A percentile compares a stretch with the other conserved stretches of the same genome.
Conservation (phyloP, 1,140 invertebrate species). For the Scylla paramamosain region DNA sequence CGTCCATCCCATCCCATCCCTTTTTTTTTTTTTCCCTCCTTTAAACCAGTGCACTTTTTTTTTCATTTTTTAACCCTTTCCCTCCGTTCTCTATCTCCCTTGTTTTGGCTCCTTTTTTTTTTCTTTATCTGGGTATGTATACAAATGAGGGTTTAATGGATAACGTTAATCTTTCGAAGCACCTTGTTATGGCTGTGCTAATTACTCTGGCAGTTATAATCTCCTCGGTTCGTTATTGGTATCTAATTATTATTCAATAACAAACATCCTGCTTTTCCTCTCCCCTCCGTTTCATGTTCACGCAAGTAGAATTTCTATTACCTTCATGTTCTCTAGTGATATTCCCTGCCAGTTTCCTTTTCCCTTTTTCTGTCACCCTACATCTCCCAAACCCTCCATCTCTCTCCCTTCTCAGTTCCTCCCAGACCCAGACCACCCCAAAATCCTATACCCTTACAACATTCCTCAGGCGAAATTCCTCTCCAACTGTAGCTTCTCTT, state of each 20-base stretch:
- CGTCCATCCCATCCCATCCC: neutral
- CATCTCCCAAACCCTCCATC: neutral
- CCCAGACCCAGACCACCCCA: neutral
- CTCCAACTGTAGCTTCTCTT: neutral
- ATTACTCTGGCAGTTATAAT: neutral
- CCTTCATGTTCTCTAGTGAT: neutral
- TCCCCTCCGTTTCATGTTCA: neutral
- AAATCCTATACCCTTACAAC: conserved; percentile 19
- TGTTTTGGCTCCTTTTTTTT: no score
- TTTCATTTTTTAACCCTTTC: no score
- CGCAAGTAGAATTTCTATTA: neutral
- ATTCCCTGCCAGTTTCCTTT: neutral
- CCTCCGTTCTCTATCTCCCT: no score
- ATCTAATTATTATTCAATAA: no score
- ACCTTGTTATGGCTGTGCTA: no score
- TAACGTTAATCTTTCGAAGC: no score
- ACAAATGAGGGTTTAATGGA: no score
- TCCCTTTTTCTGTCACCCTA: neutral
- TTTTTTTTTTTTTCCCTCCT: neutral
- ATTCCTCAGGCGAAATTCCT: neutral
- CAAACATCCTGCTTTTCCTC: neutral
- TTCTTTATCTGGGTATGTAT: no score
- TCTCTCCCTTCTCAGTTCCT: neutral
- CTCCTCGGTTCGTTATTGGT: neutral
- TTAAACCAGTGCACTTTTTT: neutral